Base-by-base conservation (phyloP, 2,888 invertebrate species). In the Mesorhabditis belari region DNA sequence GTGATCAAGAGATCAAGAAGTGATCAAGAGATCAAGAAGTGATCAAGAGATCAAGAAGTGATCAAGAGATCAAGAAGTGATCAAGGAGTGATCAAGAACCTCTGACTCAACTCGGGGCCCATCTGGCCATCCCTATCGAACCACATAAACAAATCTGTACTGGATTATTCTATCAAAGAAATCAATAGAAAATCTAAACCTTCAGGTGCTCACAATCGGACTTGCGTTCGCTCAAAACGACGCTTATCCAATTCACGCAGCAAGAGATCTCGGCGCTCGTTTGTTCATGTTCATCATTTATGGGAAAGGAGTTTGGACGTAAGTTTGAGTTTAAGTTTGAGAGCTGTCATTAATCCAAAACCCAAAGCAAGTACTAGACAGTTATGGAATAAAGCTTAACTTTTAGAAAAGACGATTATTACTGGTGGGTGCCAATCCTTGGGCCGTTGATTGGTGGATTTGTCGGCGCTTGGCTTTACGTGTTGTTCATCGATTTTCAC, bases 121-220 rank as follows among this genome's bases (percentile, higher is more conserved):
- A n/a, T n/a, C n/a, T n/a, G n/a, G n/a, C n/a, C n/a, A n/a, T n/a
- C n/a, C n/a, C n/a, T n/a, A n/a, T n/a, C n/a, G n/a, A n/a, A n/a
- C n/a, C n/a, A n/a, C n/a, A n/a, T n/a, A n/a, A n/a, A n/a, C n/a
- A n/a, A n/a, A n/a, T n/a, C n/a, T n/a, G n/a, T n/a, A n/a, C n/a
- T n/a, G n/a, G n/a, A n/a, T n/a, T n/a, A n/a, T n/a, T n/a, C n/a
- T 21, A 26, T 44, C 35, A 9, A 56, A 44, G 21, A 9, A 6
- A 9, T n/a, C 23, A 27, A 26, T 54, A 24, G 24, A 6, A 9
- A 12, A n/a, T 12, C 28, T 35, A 4, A 35, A 5, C n/a, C 27
- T 50, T 29, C 24, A 61, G 61, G 61, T 61, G 17, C 57, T 61
- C 57, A 57, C 58, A 57, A 61, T 61, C 25, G 61, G 61, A 28